Base-by-base conservation (phyloP, 2,113 vertebrate species). In the Sinosuthora webbiana region DNA sequence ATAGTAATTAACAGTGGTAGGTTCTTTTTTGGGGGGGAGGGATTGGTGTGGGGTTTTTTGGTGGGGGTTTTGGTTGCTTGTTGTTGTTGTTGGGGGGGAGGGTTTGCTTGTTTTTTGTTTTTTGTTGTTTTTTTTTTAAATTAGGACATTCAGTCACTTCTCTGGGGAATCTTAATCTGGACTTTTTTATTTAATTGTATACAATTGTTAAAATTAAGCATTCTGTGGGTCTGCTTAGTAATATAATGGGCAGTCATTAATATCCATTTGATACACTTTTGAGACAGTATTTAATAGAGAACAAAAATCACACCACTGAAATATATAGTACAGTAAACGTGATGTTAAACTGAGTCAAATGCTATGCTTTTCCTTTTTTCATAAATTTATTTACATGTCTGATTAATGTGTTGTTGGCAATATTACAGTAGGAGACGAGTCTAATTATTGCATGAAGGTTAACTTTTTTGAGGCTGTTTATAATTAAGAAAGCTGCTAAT, bases 11-110 rank as follows among this genome's bases (percentile, higher is more conserved):
- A 47, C 6, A 35, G 17, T 23, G 20, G 4, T n/a, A 13, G 5
- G 21, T 3, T 19, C 33, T 17, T 55, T 71, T 74, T 39, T 28
- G 3, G 1, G 11, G 13, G 6, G 15, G 4, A 19, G 11, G 13
- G 13, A 3, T 17, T 50, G 35, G 9, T 30, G 35, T 53, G 42
- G 23, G 7, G 0, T 19, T 20, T 73, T 41, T 33, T 2, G 6
- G 5, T 39, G 7, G 6, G 2, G 2, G 2, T 3, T 4, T 25
- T 65, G 7, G 0, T 2, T 7, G 42, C 19, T 50, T 24, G 3
- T n/a, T 39, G 10, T 16, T 41, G 28, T 7, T 30, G 15, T 31
- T 20, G n/a, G 7, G 33, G 3, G 35, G 10, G 37, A n/a, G n/a
- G 41, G 24, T 35, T 35, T 59, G 8, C 8, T 47, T 11, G 6